These are phyloP conservation scores for Plodia interpunctella DNA, from an alignment of 1,140 invertebrate species.

Conservation along the genomic window DNA sequence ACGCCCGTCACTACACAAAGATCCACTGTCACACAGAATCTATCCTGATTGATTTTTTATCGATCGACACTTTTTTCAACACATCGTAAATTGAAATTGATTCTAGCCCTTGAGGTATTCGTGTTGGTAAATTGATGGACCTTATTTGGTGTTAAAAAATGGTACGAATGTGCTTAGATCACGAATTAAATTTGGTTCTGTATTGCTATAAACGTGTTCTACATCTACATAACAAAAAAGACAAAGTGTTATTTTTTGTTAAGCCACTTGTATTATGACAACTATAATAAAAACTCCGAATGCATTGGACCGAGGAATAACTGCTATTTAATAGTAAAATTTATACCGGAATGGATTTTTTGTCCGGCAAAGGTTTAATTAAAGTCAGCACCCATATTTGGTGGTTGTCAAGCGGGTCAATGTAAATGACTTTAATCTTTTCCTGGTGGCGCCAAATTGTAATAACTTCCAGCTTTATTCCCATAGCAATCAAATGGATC, in stretches of 20 bases:
- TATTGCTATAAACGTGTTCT: conserved; percentile 3
- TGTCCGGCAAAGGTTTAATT: conserved; percentile 49
- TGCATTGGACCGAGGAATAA: conserved; percentile 42
- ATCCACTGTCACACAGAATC: conserved; percentile 53
- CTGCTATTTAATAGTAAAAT: conserved; percentile 48
- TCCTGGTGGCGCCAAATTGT: conserved; percentile 29
- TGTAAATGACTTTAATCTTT: background rate
- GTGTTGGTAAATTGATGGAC: conserved; percentile 42
- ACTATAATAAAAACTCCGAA: conserved; percentile 43
- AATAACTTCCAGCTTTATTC: conserved; percentile 39
- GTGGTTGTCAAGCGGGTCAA: conserved; percentile 5
- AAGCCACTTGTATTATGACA: conserved; percentile 35
- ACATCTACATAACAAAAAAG: background rate
- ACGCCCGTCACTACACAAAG: conserved; percentile 62
- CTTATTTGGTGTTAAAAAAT: conserved; percentile 29
- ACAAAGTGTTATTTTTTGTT: conserved; percentile 23
- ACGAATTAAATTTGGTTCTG: conserved; percentile 1
- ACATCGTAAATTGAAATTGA: conserved; percentile 43
- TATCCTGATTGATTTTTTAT: conserved; percentile 72
- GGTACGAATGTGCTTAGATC: conserved; percentile 12
- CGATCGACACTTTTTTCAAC: conserved; percentile 39
- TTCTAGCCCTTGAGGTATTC: conserved; percentile 25
- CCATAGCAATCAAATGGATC: conserved; percentile 62
- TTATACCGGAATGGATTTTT: conserved; percentile 45
- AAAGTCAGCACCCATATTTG: conserved; percentile 32